Conservation (phyloP, 2,888 invertebrate species). For the Papilio demoleus region DNA sequence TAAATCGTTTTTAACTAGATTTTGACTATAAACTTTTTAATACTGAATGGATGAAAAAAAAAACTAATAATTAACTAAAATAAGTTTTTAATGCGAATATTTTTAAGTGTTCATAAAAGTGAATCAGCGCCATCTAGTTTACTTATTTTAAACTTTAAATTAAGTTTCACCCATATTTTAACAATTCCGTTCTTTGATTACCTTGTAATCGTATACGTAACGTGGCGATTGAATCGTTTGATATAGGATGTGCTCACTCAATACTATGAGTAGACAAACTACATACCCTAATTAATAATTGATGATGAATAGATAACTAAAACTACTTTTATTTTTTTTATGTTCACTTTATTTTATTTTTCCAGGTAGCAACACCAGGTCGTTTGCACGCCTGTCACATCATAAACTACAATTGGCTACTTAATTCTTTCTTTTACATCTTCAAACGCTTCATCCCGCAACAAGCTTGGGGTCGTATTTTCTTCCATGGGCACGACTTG, state of each 20-base stretch:
- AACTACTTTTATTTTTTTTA: background rate
- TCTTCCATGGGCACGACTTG: slow-evolving; percentile 71
- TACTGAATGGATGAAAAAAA: no score
- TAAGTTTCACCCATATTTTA: no score
- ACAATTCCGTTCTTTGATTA: no score
- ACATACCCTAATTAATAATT: no score
- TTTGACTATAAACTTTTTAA: no score
- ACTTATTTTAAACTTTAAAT: background rate
- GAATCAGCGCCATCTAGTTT: slow-evolving; percentile 11
- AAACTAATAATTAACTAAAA: no score
- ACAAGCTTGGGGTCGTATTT: slow-evolving; percentile 80
- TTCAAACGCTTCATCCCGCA: slow-evolving; percentile 89
- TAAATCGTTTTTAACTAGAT: background rate
- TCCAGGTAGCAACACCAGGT: slow-evolving; percentile 86
- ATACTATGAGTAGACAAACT: no score
- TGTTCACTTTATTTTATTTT: slow-evolving; percentile 38
- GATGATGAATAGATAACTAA: no score
- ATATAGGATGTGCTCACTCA: no score
- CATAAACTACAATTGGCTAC: slow-evolving; percentile 91
- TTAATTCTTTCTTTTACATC: slow-evolving; percentile 89
- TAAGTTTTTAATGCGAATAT: no score
- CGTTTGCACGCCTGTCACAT: slow-evolving; percentile 88
- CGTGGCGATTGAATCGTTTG: no score
- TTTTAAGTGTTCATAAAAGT: background rate
- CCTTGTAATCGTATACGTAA: no score